Percentiles rank a stretch among this genome's conserved stretches.
Evolutionary conservation across 2,888 invertebrate species (phyloP).

Genomic region (Sialis fuliginosa): DNA sequence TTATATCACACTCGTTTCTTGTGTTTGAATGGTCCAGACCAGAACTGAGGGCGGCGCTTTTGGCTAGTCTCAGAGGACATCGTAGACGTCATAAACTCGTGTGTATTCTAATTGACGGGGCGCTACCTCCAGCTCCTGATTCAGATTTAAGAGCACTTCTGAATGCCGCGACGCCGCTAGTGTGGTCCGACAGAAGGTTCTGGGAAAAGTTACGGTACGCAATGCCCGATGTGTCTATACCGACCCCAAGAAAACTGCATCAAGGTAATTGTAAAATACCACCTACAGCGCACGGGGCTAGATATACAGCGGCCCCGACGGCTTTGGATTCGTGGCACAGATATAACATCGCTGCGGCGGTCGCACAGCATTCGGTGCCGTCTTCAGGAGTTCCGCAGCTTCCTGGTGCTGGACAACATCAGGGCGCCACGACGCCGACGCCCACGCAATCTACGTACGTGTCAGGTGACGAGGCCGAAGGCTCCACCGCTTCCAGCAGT

Average conservation of each 20-base stretch:
- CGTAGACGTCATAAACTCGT: slow-evolving; percentile 40
- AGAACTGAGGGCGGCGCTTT: slow-evolving; percentile 65
- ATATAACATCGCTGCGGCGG: slow-evolving; percentile 40
- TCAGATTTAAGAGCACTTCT: slow-evolving; percentile 56
- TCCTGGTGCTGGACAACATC: slow-evolving; percentile 19
- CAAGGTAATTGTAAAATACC: slow-evolving; percentile 35
- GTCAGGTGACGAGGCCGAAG: slow-evolving; percentile 39
- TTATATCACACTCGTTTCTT: slow-evolving; percentile 64
- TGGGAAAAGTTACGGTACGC: slow-evolving; percentile 69
- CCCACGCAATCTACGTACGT: slow-evolving; percentile 40
- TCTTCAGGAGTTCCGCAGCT: slow-evolving; percentile 23
- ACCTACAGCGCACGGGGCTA: slow-evolving; percentile 33
- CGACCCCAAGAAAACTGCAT: slow-evolving; percentile 29
- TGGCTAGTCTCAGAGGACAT: slow-evolving; percentile 53
- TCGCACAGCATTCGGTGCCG: slow-evolving; percentile 28
- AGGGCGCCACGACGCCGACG: slow-evolving; percentile 37
- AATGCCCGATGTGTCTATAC: slow-evolving; percentile 54
- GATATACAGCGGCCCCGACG: slow-evolving; percentile 57
- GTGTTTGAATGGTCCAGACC: slow-evolving; percentile 69
- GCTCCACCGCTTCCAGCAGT: slow-evolving; percentile 27
- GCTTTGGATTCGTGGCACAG: slow-evolving; percentile 55
- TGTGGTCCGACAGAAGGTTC: slow-evolving; percentile 64
- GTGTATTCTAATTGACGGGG: slow-evolving; percentile 46
- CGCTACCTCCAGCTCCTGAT: slow-evolving; percentile 48
- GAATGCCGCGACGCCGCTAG: slow-evolving; percentile 50